A percentile compares a stretch with the other conserved stretches of the same genome.
These are phyloP conservation scores for Nibea albiflora DNA, from an alignment of 2,113 vertebrate species.

Conservation along the genomic window DNA sequence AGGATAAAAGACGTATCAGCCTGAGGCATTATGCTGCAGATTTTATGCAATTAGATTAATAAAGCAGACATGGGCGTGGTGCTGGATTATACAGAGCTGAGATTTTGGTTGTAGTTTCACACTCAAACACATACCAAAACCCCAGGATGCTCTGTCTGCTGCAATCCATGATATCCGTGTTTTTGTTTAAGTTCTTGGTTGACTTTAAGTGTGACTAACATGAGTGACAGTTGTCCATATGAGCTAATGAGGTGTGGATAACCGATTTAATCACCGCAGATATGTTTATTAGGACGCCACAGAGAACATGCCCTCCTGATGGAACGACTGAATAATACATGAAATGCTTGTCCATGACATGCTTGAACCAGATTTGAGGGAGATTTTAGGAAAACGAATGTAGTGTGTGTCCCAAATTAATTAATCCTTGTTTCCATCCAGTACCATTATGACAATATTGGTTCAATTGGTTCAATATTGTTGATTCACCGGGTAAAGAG, in stretches of 20 bases:
- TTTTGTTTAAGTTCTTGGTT: slow-evolving; percentile 11
- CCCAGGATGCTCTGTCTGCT: background rate
- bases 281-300: slow-evolving; percentile 61
- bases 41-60: slow-evolving; percentile 39
- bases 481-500: too few species aligned
- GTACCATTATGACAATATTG: too few species aligned
- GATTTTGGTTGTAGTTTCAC: slow-evolving; percentile 16
- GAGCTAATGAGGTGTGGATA: slow-evolving; percentile 59
- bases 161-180: background rate
- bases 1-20: background rate
- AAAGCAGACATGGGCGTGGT: slow-evolving; percentile 43
- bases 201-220: slow-evolving; percentile 33
- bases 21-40: background rate
- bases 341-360: slow-evolving; percentile 15
- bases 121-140: background rate
- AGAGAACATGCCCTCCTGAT: slow-evolving; percentile 33
- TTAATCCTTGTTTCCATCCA: too few species aligned
- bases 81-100: background rate
- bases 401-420: too few species aligned
- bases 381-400: slow-evolving; percentile 1
- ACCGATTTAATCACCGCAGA: slow-evolving; percentile 59
- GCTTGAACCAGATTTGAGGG: background rate
- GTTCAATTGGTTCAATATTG: too few species aligned
- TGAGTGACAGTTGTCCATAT: slow-evolving; percentile 35
- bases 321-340: slow-evolving; percentile 19